These are phyloP conservation scores for Dasypolia templi DNA, from an alignment of 2,888 invertebrate genomes.

Conservation along the genomic window DNA sequence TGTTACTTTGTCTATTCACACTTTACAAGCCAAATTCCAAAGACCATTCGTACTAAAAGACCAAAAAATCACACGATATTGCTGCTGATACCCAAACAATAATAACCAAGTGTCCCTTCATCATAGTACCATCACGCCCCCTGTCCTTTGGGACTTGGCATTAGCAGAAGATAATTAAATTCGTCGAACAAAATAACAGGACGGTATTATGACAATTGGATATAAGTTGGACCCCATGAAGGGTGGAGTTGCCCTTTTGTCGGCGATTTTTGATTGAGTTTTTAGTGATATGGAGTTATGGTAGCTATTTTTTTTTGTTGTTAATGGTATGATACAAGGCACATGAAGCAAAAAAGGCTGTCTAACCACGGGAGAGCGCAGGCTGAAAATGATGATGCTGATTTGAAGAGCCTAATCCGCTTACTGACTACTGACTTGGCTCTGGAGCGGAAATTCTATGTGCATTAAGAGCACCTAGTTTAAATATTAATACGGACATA, in stretches of 20 bases:
- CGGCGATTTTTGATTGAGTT: constrained; percentile 50
- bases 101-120: constrained; percentile 71
- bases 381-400: too few species aligned
- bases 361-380: too few species aligned
- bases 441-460: too few species aligned
- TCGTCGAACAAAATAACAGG: constrained; percentile 82
- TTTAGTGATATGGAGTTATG: constrained; percentile 31
- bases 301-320: constrained; percentile 17
- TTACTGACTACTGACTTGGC: too few species aligned
- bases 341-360: not conserved
- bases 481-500: too few species aligned
- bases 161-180: constrained; percentile 80
- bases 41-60: constrained; percentile 3
- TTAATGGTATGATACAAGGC: not conserved
- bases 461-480: too few species aligned
- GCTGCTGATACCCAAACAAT: constrained; percentile 75
- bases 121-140: constrained; percentile 62
- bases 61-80: constrained; percentile 77
- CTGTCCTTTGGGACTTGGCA: constrained; percentile 74
- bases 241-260: constrained; percentile 68
- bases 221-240: constrained; percentile 63
- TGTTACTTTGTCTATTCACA: too few species aligned
- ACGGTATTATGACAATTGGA: constrained; percentile 79
- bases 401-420: too few species aligned
- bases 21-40: not conserved